Evolutionary conservation across 2,888 invertebrate genomes (phyloP).

Genomic region (Seira sanloemensis): DNA sequence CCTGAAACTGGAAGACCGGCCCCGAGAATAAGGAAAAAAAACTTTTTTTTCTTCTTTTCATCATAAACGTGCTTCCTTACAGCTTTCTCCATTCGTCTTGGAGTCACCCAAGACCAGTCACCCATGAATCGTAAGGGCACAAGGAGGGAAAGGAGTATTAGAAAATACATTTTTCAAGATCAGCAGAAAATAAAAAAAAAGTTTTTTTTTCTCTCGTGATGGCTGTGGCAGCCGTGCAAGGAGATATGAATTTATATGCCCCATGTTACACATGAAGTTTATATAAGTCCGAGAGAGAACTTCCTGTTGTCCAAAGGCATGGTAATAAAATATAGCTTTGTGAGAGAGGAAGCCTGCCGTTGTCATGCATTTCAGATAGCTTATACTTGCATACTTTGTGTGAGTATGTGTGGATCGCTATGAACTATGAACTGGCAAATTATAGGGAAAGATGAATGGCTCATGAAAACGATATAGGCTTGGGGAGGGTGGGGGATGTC

Average conservation of each 20-base stretch:
- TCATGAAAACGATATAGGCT: conserved; percentile 13
- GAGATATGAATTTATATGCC: conserved; percentile 14
- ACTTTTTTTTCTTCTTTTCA: neutral
- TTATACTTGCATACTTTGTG: no score
- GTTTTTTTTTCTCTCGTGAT: neutral
- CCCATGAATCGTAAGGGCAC: conserved; percentile 13
- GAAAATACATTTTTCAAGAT: conserved; percentile 25
- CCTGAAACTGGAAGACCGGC: neutral
- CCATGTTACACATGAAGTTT: neutral
- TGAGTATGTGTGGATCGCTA: no score
- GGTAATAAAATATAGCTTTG: conserved; percentile 2
- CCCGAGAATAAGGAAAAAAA: neutral
- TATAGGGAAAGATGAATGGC: conserved; percentile 10
- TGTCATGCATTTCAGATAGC: conserved; percentile 2
- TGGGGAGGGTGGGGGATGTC: conserved; percentile 9
- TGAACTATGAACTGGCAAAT: conserved; percentile 16
- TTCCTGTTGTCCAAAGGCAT: conserved; percentile 12
- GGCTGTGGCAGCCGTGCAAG: conserved; percentile 1
- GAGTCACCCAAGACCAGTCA: conserved; percentile 29
- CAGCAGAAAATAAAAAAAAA: conserved; percentile 11
- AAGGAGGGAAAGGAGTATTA: conserved; percentile 2
- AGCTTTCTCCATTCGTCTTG: neutral
- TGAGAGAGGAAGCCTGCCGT: neutral
- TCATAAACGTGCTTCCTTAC: conserved; percentile 5
- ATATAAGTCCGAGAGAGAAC: neutral